Base-by-base conservation (phyloP, 2,888 invertebrate genomes). In the Macropis europaea region DNA sequence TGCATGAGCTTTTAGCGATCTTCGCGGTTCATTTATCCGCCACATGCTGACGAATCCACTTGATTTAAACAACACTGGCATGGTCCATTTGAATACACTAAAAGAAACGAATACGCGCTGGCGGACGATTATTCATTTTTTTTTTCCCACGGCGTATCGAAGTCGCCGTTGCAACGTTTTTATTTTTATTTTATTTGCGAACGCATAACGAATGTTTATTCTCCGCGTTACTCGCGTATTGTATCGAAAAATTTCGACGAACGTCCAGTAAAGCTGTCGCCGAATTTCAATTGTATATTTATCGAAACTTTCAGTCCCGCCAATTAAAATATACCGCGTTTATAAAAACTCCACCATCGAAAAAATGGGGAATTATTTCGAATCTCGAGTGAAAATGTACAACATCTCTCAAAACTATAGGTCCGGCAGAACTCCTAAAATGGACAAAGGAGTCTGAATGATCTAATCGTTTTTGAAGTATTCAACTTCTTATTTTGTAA, bases 11-110 rank as follows among this genome's bases (percentile, higher is more conserved):
- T 63, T 63, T 47, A 50, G 22, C 42, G 50, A 40, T 43, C 22
- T 40, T 50, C 48, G 68, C 28, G 48, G 11, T 59, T 45, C 63
- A 36, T 71, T 45, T 45, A 47, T n/a, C 9, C 15, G 40, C 32
- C 3, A 45, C n/a, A 19, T 45, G 15, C 36, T 32, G 42, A 13
- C 72, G 52, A 53, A 30, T 40, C 30, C 73, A 64, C 62, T 76
- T 66, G 52, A 53, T 75, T 75, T 73, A 73, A 74, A 68, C 72
- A 69, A 69, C 45, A 53, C 5, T 40, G 19, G 32, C 26, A 45
- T 15, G 45, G 42, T 26, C 40, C 28, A 24, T 63, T 52, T 53
- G 28, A 43, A 19, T 15, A 26, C 15, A 9, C n/a, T 47, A 4
- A 38, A 32, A 30, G 47, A 32, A 45, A n/a, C 30, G n/a, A 38